Percentiles rank a stretch among this genome's conserved stretches.
Conservation (phyloP, 2,113 vertebrate species). For the Gavialis gangeticus region DNA sequence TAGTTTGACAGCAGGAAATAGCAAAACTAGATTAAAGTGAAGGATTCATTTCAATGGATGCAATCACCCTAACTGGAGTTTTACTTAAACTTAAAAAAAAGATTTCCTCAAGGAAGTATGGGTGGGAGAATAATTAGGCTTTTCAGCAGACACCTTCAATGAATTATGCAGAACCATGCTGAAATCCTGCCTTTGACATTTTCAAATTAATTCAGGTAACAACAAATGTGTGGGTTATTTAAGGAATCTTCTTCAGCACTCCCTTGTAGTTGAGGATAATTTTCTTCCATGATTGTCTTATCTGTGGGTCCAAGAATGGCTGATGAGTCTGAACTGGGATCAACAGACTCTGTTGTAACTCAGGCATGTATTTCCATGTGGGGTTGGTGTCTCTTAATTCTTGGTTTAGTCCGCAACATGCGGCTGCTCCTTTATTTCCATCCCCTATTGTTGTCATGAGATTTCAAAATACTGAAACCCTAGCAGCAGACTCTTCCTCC, state of each 20-base stretch:
- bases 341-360: too few relatives aligned
- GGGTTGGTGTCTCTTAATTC: too few relatives aligned
- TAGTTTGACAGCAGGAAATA: constrained; percentile 49
- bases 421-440: too few relatives aligned
- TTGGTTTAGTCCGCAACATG: too few relatives aligned
- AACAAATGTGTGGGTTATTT: constrained; percentile 37
- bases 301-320: too few relatives aligned
- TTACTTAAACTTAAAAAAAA: constrained; percentile 36
- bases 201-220: constrained; percentile 51
- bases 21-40: constrained; percentile 56
- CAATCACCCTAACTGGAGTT: constrained; percentile 60
- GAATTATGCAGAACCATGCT: constrained; percentile 39
- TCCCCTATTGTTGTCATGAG: too few relatives aligned
- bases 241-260: neutral
- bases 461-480: too few relatives aligned
- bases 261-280: too few relatives aligned
- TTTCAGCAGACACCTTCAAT: neutral
- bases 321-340: too few relatives aligned
- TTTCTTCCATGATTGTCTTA: too few relatives aligned
- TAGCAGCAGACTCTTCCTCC: too few relatives aligned
- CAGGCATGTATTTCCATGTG: too few relatives aligned
- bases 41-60: constrained; percentile 66
- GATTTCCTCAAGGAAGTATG: constrained; percentile 44
- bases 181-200: neutral
- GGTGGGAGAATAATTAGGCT: constrained; percentile 47